phyloP scores from a whole-genome alignment of 92 coral and sea anemone species.

The Palythoa caribaeorum region DNA sequence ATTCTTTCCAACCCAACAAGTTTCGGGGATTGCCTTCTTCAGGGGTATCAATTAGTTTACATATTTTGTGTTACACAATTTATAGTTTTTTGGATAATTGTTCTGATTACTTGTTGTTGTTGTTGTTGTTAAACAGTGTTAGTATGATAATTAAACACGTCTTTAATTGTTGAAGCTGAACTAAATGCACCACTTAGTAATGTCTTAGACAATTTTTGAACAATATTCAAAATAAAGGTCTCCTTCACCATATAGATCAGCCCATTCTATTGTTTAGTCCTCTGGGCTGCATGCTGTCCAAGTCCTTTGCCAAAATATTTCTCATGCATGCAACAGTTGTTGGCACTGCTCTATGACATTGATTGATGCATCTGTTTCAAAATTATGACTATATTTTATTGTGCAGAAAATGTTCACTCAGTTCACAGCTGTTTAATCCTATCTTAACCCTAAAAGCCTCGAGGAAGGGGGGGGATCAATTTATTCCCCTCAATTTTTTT shows the following conservation, averaged over 20 bases:
- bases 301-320: neutral
- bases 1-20: neutral
- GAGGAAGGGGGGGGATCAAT: too few relatives aligned
- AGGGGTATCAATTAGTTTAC: neutral
- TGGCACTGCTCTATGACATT: neutral
- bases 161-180: neutral
- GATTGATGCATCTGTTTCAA: conserved; percentile 5
- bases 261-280: neutral
- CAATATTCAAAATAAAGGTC: neutral
- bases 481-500: too few relatives aligned
- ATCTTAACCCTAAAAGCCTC: too few relatives aligned
- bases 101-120: neutral
- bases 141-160: neutral
- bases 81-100: neutral
- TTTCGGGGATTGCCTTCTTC: neutral
- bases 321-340: neutral
- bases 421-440: neutral
- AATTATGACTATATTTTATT: conserved; percentile 4
- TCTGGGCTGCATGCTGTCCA: neutral
- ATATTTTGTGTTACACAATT: neutral
- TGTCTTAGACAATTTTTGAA: neutral
- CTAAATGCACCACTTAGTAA: neutral
- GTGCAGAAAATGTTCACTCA: neutral
- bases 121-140: neutral
- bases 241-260: neutral